Conservation (phyloP, 2,113 vertebrate species). For the Tragelaphus scriptus region DNA sequence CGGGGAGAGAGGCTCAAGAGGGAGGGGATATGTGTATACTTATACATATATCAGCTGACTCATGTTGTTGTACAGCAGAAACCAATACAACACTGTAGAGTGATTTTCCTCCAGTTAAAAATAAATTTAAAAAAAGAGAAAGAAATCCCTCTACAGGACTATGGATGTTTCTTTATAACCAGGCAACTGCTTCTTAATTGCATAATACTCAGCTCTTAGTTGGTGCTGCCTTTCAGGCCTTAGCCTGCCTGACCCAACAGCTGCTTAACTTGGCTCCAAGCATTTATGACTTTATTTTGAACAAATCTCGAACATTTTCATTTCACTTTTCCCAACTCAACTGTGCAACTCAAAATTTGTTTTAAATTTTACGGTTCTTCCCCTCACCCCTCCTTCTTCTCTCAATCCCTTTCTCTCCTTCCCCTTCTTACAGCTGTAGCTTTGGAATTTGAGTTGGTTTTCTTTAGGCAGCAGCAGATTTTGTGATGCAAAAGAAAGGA, state of each 20-base stretch:
- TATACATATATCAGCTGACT: background rate
- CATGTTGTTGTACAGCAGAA: background rate
- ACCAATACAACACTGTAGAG: background rate
- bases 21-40: background rate
- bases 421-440: constrained; percentile 76
- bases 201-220: constrained; percentile 66
- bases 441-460: constrained; percentile 71
- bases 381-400: background rate
- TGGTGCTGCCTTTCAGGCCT: constrained; percentile 73
- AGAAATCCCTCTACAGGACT: constrained; percentile 24
- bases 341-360: constrained; percentile 82
- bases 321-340: constrained; percentile 81
- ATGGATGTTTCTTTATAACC: constrained; percentile 17
- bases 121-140: background rate
- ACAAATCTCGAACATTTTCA: constrained; percentile 83
- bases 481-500: constrained; percentile 55
- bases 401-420: background rate
- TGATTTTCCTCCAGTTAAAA: background rate
- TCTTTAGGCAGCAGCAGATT: constrained; percentile 54
- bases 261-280: constrained; percentile 81
- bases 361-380: constrained; percentile 84
- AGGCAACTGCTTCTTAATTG: constrained; percentile 65
- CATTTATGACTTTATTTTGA: constrained; percentile 86
- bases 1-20: background rate
- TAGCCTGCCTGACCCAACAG: constrained; percentile 79